Percentiles rank a stretch among this genome's conserved stretches.
Conservation (phyloP, 2,888 invertebrate species). For the Subacronicta megacephala region DNA sequence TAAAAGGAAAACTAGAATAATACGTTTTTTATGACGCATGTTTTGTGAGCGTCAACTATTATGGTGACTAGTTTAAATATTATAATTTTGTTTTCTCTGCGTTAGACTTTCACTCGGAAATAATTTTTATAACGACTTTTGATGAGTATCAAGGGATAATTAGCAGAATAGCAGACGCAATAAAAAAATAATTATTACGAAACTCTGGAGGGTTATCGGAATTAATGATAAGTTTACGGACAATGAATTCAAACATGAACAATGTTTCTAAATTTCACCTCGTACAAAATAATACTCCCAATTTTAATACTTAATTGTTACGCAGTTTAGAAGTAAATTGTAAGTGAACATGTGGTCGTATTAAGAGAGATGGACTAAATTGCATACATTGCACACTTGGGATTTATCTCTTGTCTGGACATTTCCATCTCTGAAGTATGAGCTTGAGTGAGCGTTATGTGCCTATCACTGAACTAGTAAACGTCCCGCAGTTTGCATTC, state of each 20-base stretch:
- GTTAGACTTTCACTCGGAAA: too few species aligned
- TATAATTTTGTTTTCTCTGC: neutral
- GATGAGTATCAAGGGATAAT: too few species aligned
- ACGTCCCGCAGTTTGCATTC: constrained; percentile 73
- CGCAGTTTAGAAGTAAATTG: constrained; percentile 33
- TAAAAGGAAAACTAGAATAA: constrained; percentile 72
- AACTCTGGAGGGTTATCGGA: too few species aligned
- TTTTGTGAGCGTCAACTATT: constrained; percentile 11
- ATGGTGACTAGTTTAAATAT: neutral
- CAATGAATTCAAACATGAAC: too few species aligned
- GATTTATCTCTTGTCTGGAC: constrained; percentile 76
- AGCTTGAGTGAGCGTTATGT: constrained; percentile 51
- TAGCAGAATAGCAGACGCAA: too few species aligned
- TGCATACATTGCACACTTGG: constrained; percentile 62
- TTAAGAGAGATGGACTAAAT: constrained; percentile 40
- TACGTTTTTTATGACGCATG: constrained; percentile 46
- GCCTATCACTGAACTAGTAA: constrained; percentile 69
- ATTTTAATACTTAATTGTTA: too few species aligned
- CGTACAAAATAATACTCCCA: too few species aligned
- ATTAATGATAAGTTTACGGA: too few species aligned
- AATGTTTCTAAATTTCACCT: too few species aligned
- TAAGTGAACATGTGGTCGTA: constrained; percentile 4
- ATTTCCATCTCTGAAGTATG: constrained; percentile 53
- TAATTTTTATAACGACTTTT: too few species aligned
- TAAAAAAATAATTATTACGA: too few species aligned